Evolutionary conservation across 2,888 invertebrate species (phyloP).

Genomic region (Ceriagrion tenellum): DNA sequence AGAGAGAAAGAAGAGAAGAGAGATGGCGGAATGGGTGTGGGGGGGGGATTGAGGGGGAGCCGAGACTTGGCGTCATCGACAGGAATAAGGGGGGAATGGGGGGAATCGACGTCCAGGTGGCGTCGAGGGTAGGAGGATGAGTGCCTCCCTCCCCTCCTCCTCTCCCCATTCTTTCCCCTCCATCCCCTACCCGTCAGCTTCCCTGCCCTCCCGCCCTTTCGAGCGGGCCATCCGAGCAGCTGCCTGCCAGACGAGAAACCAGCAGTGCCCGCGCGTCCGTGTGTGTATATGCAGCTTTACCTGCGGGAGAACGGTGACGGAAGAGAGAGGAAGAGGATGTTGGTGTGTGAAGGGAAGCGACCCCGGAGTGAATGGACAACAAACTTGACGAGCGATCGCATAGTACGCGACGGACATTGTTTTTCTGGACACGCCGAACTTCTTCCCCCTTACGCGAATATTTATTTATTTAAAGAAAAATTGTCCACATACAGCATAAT

Average conservation of each 20-base stretch:
- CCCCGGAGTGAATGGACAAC: not conserved
- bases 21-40: not conserved
- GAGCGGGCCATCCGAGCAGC: not conserved
- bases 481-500: too few species aligned
- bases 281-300: not conserved
- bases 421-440: not conserved
- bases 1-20: not conserved
- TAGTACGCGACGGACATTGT: not conserved
- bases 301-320: too few species aligned
- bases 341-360: not conserved
- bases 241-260: not conserved
- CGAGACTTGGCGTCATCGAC: not conserved
- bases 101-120: constrained; percentile 21
- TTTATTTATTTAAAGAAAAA: too few species aligned
- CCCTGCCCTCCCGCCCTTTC: not conserved
- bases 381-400: not conserved
- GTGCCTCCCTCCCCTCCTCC: not conserved
- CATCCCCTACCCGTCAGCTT: not conserved
- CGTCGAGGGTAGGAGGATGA: not conserved
- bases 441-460: too few species aligned
- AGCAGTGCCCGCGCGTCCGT: too few species aligned
- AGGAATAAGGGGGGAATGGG: not conserved
- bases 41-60: not conserved
- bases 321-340: too few species aligned
- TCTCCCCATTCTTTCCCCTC: not conserved